A percentile compares a stretch with the other conserved stretches of the same genome.
These are phyloP conservation scores for Lacerta agilis DNA, from an alignment of 2,797 vertebrate species.

Conservation along the genomic window DNA sequence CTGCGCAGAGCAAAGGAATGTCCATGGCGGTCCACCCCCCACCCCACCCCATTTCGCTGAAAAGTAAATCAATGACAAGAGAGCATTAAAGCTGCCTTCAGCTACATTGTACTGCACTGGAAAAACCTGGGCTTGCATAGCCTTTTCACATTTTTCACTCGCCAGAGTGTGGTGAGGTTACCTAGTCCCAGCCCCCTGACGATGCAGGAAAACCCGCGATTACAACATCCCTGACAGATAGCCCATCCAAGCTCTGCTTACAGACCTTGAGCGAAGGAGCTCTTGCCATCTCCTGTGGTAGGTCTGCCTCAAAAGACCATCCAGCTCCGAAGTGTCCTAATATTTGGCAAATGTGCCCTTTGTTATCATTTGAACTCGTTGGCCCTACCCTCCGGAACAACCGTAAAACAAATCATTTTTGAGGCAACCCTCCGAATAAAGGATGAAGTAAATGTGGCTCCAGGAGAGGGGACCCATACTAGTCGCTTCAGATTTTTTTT, in stretches of 20 bases:
- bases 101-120: slow-evolving; percentile 6
- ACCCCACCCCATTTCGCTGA: neutral
- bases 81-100: slow-evolving; percentile 5
- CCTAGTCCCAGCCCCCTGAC: neutral
- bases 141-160: accelerated
- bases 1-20: slow-evolving; percentile 6
- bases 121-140: slow-evolving; percentile 7
- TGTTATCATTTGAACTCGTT: too few species aligned
- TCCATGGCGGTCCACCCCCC: slow-evolving; percentile 12
- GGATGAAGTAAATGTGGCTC: too few species aligned
- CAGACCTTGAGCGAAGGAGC: neutral
- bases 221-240: neutral
- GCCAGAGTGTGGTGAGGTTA: neutral
- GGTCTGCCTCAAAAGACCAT: too few species aligned
- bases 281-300: too few species aligned
- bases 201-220: neutral
- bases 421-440: too few species aligned
- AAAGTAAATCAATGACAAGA: neutral
- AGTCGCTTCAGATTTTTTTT: too few species aligned
- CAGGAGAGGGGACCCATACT: too few species aligned
- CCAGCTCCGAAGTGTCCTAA: too few species aligned
- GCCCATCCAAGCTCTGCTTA: neutral
- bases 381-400: too few species aligned
- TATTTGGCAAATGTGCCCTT: too few species aligned
- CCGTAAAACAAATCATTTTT: too few species aligned